Evolutionary conservation across 2,888 invertebrate species (phyloP).

Genomic region (Ariolimax columbianus): DNA sequence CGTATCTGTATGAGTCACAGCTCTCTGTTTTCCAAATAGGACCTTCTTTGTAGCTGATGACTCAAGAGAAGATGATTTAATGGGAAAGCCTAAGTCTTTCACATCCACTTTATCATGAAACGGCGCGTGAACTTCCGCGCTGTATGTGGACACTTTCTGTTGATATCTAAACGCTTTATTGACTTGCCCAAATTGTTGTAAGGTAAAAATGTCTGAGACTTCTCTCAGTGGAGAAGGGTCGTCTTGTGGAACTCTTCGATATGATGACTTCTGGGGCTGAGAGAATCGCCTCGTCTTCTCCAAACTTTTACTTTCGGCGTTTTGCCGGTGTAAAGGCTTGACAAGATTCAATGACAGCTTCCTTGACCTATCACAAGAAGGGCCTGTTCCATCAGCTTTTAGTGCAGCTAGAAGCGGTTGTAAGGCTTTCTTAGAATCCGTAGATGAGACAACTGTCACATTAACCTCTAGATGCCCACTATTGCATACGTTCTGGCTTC

Average conservation of each 20-base stretch:
- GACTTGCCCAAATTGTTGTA: neutral
- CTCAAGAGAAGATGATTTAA: conserved; percentile 5
- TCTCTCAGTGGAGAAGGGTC: conserved; percentile 29
- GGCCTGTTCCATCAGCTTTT: neutral
- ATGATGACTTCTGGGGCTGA: conserved; percentile 37
- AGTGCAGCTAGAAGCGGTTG: conserved; percentile 21
- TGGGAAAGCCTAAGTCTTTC: neutral
- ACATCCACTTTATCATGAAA: neutral
- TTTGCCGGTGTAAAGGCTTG: neutral
- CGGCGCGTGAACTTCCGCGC: conserved; percentile 35
- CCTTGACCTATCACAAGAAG: conserved; percentile 15
- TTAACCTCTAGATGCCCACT: conserved; percentile 38
- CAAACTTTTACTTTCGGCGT: neutral
- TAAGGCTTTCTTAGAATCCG: conserved; percentile 16
- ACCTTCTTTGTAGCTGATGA: conserved; percentile 10
- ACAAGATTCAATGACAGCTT: conserved; percentile 38
- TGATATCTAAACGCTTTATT: neutral
- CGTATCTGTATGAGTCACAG: neutral
- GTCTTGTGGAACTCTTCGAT: conserved; percentile 43
- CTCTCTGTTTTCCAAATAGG: conserved; percentile 17
- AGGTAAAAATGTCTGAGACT: conserved; percentile 25
- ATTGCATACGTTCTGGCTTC: conserved; percentile 24
- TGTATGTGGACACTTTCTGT: conserved; percentile 17
- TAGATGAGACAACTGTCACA: conserved; percentile 28
- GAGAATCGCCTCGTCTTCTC: conserved; percentile 27